Percentiles rank a stretch among this genome's conserved stretches.
These are phyloP conservation scores for Bombycilla garrulus DNA, from an alignment of 2,113 vertebrate species.

Conservation along the genomic window DNA sequence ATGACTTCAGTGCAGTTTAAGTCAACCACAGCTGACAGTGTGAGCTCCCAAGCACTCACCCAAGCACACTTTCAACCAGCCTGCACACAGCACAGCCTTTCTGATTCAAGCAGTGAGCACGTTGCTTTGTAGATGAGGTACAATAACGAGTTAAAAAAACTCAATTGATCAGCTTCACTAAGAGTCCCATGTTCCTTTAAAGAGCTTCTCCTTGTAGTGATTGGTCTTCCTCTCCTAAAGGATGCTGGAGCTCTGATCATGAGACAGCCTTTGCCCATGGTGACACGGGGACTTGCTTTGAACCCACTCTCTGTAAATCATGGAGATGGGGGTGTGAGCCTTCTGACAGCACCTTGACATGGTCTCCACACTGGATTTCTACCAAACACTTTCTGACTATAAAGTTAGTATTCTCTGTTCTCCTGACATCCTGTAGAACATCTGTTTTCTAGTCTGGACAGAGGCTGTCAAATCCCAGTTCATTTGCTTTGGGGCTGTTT, in stretches of 20 bases:
- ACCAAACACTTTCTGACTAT: neutral
- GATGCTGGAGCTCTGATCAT: neutral
- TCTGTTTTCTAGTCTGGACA: constrained; percentile 27
- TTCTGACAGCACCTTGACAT: neutral
- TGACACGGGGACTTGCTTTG: neutral
- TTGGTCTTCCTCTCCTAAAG: neutral
- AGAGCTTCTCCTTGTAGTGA: neutral
- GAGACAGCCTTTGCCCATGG: neutral
- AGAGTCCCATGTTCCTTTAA: neutral
- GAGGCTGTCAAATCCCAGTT: neutral
- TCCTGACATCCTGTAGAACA: neutral
- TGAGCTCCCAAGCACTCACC: neutral
- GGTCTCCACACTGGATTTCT: neutral
- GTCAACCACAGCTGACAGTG: neutral
- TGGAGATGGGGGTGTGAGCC: neutral
- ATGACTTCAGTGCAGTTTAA: neutral
- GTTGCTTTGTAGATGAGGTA: neutral
- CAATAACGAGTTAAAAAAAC: neutral
- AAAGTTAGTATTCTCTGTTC: neutral
- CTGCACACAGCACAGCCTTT: neutral
- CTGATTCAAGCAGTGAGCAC: neutral
- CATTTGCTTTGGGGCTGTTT: neutral
- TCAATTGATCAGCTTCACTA: neutral
- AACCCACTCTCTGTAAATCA: neutral
- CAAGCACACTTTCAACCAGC: neutral